Evolutionary conservation across 2,888 invertebrate species (phyloP).

Genomic region (Latheticus oryzae): DNA sequence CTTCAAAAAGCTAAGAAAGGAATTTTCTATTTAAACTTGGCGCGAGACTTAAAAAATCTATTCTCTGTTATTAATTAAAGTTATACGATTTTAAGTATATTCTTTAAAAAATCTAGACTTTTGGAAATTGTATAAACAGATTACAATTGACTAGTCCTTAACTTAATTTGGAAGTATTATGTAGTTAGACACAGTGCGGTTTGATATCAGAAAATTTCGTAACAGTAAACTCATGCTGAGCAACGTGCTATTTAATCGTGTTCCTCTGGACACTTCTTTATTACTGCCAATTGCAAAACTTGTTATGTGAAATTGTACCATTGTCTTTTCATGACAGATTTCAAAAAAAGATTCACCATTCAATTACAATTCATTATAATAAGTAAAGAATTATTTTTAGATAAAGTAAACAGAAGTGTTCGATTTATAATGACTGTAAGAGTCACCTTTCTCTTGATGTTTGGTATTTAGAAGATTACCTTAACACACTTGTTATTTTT

Average conservation of each 20-base stretch:
- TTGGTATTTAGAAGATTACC: slow-evolving; percentile 17
- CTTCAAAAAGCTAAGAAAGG: too few relatives aligned
- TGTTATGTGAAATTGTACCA: slow-evolving; percentile 8
- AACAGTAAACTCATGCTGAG: slow-evolving; percentile 26
- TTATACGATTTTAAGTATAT: too few relatives aligned
- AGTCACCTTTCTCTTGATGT: slow-evolving; percentile 19
- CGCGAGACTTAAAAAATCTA: too few relatives aligned
- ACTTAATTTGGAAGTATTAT: too few relatives aligned
- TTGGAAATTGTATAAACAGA: too few relatives aligned
- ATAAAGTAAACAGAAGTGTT: too few relatives aligned
- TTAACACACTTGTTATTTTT: slow-evolving; percentile 31
- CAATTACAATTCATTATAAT: background rate
- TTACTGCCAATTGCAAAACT: slow-evolving; percentile 19
- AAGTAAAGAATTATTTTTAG: slow-evolving; percentile 10
- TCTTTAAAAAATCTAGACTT: too few relatives aligned
- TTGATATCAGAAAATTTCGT: slow-evolving; percentile 19
- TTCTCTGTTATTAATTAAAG: too few relatives aligned
- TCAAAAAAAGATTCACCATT: slow-evolving; percentile 1
- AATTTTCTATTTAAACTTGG: too few relatives aligned
- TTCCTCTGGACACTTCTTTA: slow-evolving; percentile 5
- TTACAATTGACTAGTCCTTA: too few relatives aligned
- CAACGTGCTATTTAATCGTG: too few relatives aligned
- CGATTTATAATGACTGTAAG: slow-evolving; percentile 8
- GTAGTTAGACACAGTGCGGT: too few relatives aligned
- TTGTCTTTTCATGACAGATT: slow-evolving; percentile 14